Evolutionary conservation across 2,113 vertebrate species (phyloP).

Genomic region (Montifringilla adamsi): DNA sequence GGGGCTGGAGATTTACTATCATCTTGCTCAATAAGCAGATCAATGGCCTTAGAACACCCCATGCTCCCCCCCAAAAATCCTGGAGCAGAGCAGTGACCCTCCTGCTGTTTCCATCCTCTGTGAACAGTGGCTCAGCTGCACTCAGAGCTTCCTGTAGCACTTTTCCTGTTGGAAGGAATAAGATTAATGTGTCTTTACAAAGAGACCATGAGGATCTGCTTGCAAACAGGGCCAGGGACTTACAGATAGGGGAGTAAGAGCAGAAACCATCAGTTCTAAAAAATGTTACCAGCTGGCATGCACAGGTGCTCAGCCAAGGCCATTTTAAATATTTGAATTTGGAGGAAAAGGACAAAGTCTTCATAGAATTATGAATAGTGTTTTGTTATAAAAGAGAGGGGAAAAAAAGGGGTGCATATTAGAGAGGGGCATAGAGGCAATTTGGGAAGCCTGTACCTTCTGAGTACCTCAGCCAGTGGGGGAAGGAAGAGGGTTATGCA

Average conservation of each 20-base stretch:
- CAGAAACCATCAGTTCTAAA: not conserved
- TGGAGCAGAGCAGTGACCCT: not conserved
- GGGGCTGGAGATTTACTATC: no score
- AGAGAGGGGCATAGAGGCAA: rapidly evolving
- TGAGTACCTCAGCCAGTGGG: not conserved
- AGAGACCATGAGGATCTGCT: not conserved
- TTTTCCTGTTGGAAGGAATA: not conserved
- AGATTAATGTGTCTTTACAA: not conserved
- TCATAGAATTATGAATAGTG: not conserved
- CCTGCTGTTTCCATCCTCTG: not conserved
- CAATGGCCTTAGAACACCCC: not conserved
- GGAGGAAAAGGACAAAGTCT: not conserved
- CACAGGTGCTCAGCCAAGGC: not conserved
- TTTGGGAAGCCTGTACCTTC: not conserved
- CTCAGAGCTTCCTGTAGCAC: not conserved
- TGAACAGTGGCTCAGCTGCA: not conserved
- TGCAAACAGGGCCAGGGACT: not conserved
- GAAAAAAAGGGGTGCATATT: rapidly evolving
- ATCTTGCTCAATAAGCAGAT: not conserved
- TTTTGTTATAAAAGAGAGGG: not conserved
- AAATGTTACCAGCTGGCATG: not conserved
- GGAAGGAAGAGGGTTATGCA: not conserved
- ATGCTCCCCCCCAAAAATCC: not conserved
- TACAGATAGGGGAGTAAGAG: not conserved
- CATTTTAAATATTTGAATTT: not conserved